These are phyloP conservation scores for Spatulosminthurus flaviceps DNA, from an alignment of 2,888 invertebrate species.

Conservation along the genomic window DNA sequence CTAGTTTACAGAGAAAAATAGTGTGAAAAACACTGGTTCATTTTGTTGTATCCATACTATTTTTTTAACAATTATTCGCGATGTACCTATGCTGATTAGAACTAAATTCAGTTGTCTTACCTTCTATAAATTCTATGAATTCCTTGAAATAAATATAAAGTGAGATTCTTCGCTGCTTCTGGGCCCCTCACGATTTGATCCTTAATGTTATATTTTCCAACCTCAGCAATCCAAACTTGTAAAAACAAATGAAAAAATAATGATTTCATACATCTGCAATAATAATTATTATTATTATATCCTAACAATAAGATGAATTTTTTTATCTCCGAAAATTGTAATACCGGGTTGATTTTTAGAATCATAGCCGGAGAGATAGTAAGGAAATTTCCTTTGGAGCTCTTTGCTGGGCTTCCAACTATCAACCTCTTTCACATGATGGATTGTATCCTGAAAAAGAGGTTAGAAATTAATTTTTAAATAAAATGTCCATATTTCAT, in stretches of 20 bases:
- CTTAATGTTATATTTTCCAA: not conserved
- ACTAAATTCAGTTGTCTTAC: not conserved
- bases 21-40: no score
- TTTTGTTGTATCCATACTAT: no score
- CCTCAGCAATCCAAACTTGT: not conserved
- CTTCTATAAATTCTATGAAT: not conserved
- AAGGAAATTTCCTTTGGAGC: not conserved
- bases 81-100: no score
- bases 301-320: no score
- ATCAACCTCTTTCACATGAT: not conserved
- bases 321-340: no score
- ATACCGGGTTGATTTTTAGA: not conserved
- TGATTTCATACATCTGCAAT: no score
- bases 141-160: not conserved
- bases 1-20: no score
- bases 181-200: not conserved
- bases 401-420: not conserved
- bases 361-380: slow-evolving; percentile 7
- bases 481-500: no score
- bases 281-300: no score
- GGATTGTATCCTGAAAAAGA: not conserved
- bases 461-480: no score
- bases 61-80: no score
- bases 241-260: not conserved
- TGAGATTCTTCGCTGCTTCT: not conserved